phyloP scores from a whole-genome alignment of 2,888 invertebrate species.

The Cerastis leucographa region DNA sequence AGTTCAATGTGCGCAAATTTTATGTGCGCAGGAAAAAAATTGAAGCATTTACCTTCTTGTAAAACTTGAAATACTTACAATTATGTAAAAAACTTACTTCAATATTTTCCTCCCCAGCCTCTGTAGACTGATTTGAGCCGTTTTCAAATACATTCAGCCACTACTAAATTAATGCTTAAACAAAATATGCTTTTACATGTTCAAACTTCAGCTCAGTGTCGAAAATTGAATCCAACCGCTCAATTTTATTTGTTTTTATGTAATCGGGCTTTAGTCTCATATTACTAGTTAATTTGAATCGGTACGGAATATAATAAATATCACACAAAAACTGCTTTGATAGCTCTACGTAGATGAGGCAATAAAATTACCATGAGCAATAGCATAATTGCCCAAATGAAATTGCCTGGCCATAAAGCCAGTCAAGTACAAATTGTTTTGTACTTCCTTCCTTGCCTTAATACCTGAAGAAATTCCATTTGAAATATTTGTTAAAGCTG shows the following conservation, averaged over 20 bases:
- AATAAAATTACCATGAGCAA: slow-evolving; percentile 57
- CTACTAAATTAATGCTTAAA: not conserved
- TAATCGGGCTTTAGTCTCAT: not conserved
- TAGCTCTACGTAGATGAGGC: slow-evolving; percentile 22
- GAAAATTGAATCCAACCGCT: not conserved
- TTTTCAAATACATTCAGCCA: not conserved
- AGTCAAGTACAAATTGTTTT: slow-evolving; percentile 52
- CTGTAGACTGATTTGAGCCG: too few species aligned
- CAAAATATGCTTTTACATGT: not conserved
- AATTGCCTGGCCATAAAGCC: slow-evolving; percentile 53
- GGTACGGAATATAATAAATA: slow-evolving; percentile 5
- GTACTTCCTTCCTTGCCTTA: slow-evolving; percentile 27
- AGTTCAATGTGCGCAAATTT: not conserved
- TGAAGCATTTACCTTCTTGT: not conserved
- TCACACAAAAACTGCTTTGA: slow-evolving; percentile 31
- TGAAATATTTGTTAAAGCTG: slow-evolving; percentile 56
- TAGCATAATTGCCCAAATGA: slow-evolving; percentile 53
- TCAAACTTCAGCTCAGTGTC: not conserved
- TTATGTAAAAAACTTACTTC: too few species aligned
- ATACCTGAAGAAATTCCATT: slow-evolving; percentile 40
- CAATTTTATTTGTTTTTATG: not conserved
- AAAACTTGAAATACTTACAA: not conserved
- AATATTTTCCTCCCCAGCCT: too few species aligned
- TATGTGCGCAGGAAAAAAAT: not conserved
- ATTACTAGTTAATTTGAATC: not conserved